Evolutionary conservation across 2,113 vertebrate genomes (phyloP).

Genomic region (Montifringilla adamsi): DNA sequence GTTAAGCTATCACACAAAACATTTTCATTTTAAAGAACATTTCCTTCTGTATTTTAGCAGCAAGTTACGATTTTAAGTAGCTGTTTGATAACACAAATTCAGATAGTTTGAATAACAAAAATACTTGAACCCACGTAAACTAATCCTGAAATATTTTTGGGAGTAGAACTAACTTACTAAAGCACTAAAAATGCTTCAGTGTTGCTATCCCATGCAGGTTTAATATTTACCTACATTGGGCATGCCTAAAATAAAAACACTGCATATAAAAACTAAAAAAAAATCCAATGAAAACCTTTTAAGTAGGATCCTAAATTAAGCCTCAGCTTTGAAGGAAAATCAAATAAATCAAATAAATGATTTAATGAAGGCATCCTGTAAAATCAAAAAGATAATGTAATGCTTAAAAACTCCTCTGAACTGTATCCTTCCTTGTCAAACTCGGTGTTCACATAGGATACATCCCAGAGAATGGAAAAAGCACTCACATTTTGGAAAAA

Average conservation of each 20-base stretch:
- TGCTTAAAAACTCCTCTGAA: neutral
- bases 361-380: neutral
- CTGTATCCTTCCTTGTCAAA: neutral
- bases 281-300: neutral
- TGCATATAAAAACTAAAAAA: neutral
- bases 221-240: neutral
- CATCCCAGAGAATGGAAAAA: neutral
- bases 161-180: neutral
- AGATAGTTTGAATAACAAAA: neutral
- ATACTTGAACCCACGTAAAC: neutral
- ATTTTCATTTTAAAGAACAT: neutral
- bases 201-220: neutral
- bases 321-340: neutral
- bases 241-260: neutral
- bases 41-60: neutral
- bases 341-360: neutral
- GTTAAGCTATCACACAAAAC: constrained; percentile 26
- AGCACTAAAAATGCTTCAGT: neutral
- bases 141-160: neutral
- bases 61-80: neutral
- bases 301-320: neutral
- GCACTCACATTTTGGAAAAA: neutral
- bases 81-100: neutral
- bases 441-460: neutral
- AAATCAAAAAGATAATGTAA: neutral